Base-by-base conservation (phyloP, 2,888 invertebrate species). In the Agriopis leucophaearia region DNA sequence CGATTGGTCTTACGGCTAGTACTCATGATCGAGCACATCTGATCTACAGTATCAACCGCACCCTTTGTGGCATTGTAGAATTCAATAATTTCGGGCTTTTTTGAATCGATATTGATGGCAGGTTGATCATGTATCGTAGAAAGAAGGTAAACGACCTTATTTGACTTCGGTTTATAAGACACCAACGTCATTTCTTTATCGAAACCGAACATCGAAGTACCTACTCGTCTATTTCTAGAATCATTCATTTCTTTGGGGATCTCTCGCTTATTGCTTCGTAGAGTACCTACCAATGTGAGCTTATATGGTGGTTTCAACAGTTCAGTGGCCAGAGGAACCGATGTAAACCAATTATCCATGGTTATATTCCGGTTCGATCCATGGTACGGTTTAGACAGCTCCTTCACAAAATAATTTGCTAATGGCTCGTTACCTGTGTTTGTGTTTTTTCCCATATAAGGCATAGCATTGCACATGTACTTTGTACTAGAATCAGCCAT, bases 21-120 rank as follows among this genome's bases (percentile, higher is more conserved):
- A 62, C 64, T 66, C 71, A 73, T 72, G 15, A 62, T 65, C 10
- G 71, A 72, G 55, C 78, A 71, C 72, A 75, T 75, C 44, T 76
- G 73, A 40, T 74, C 72, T 13, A 75, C 61, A 35, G 69, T 70
- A 58, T 74, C 68, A 54, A 69, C 71, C 8, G 63, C 71, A 45
- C 68, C 58, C 36, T 63, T 63, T 45, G 48, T 48, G 48, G 48
- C 9, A 18, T 48, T 48, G 48, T 48, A 48, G 15, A 48, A 48
- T 48, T 48, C 48, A 48, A 48, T 48, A 48, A 59, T 60, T 59
- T 58, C 48, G 13, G 59, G 56, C 13, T 57, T 58, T 51, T 65
- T 66, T 18, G 65, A 62, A 15, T 35, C 45, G 47, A 42, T 54
- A 9, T 62, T 57, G 42, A 69, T 50, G 44, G 48, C 48, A 54